Percentiles rank a stretch among this genome's conserved stretches.
Conservation (phyloP, 2,113 vertebrate species). For the Echinops telfairi region DNA sequence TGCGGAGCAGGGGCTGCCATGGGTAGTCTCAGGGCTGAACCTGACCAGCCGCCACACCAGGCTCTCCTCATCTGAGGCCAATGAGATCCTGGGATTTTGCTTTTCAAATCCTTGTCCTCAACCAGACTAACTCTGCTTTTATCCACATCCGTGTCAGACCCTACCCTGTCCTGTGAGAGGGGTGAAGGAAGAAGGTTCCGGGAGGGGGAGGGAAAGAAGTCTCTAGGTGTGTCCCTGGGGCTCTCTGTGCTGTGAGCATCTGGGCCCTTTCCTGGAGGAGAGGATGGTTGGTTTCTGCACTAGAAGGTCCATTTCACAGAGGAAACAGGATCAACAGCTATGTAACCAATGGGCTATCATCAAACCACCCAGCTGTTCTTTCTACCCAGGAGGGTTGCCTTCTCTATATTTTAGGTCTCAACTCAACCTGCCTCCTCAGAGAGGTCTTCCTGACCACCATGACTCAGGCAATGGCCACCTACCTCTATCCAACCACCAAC, state of each 20-base stretch:
- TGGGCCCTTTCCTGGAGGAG: background rate
- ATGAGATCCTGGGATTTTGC: background rate
- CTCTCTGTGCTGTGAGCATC: background rate
- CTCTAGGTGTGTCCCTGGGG: background rate
- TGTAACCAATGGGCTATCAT: no score
- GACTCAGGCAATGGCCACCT: background rate
- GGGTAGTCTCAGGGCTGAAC: background rate
- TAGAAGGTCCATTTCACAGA: background rate
- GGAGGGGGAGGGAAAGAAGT: background rate
- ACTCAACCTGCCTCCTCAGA: background rate
- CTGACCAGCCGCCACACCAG: background rate
- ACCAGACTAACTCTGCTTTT: background rate
- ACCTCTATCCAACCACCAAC: background rate
- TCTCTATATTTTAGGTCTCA: background rate
- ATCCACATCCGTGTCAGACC: no score
- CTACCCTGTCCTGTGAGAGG: background rate
- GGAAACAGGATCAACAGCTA: background rate
- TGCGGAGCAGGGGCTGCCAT: rapidly evolving
- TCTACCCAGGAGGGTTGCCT: background rate
- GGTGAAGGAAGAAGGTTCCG: no score
- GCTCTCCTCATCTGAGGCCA: background rate
- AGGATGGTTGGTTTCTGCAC: background rate
- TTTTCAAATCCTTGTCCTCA: background rate
- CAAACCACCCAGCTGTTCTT: background rate
- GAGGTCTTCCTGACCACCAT: background rate